A percentile compares a stretch with the other conserved stretches of the same genome.
Conservation (phyloP, 2,888 invertebrate genomes). For the Isotomurus palustris region DNA sequence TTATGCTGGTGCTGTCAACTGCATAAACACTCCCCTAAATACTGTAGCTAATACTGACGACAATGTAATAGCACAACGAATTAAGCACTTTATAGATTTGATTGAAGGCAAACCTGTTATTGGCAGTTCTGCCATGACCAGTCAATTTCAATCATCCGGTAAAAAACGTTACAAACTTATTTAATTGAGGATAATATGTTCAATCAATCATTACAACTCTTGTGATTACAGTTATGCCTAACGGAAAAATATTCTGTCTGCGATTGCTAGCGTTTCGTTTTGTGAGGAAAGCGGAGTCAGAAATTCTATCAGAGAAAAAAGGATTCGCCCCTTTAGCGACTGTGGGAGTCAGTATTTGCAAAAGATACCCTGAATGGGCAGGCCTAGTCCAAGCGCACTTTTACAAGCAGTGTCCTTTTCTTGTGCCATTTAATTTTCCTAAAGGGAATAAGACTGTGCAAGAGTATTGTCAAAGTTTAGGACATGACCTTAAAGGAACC, state of each 20-base stretch:
- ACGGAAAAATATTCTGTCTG: conserved; percentile 37
- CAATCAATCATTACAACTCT: neutral
- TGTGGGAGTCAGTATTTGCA: conserved; percentile 36
- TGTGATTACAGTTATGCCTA: conserved; percentile 22
- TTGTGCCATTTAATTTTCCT: conserved; percentile 44
- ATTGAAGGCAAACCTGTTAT: conserved; percentile 34
- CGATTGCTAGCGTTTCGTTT: conserved; percentile 41
- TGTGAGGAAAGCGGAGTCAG: conserved; percentile 44
- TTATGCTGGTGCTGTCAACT: conserved; percentile 39
- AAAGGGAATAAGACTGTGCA: conserved; percentile 27
- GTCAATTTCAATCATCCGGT: conserved; percentile 29
- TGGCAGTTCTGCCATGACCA: conserved; percentile 30
- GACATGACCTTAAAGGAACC: conserved; percentile 18
- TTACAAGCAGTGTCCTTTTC: conserved; percentile 43
- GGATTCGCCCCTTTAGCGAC: conserved; percentile 38
- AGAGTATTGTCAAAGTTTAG: conserved; percentile 37
- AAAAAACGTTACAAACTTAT: conserved; percentile 1
- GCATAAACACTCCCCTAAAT: conserved; percentile 43
- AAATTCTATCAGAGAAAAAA: conserved; percentile 36
- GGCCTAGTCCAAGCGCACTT: conserved; percentile 37
- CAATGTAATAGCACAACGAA: conserved; percentile 26
- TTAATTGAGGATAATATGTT: neutral
- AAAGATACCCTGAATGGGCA: conserved; percentile 36
- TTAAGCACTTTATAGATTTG: conserved; percentile 36
- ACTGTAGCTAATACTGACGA: conserved; percentile 34